phyloP scores from a whole-genome alignment of 2,797 vertebrate genomes.

The Oryzias sinensis region DNA sequence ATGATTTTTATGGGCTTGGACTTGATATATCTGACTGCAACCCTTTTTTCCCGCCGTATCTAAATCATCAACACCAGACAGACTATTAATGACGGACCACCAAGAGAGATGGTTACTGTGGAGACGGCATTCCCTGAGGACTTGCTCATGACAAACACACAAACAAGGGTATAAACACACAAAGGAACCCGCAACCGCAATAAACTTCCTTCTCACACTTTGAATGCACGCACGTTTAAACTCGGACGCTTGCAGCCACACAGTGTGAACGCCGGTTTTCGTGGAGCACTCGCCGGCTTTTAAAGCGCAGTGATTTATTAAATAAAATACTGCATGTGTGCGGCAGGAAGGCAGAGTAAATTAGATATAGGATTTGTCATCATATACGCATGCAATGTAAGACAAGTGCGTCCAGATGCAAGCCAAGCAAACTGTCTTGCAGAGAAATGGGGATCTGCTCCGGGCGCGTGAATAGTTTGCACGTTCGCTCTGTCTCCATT shows the following conservation, averaged over 20 bases:
- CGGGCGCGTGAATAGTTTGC: slow-evolving; percentile 30
- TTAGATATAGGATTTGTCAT: slow-evolving; percentile 71
- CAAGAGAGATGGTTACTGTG: slow-evolving; percentile 70
- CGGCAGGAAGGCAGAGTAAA: slow-evolving; percentile 58
- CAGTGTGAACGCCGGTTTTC: slow-evolving; percentile 30
- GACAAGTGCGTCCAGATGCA: slow-evolving; percentile 62
- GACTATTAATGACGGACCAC: slow-evolving; percentile 71
- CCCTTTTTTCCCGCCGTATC: slow-evolving; percentile 30
- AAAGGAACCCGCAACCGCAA: slow-evolving; percentile 23
- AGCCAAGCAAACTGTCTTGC: slow-evolving; percentile 70
- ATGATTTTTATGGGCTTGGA: slow-evolving; percentile 58
- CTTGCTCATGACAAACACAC: slow-evolving; percentile 57
- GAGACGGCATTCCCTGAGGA: slow-evolving; percentile 66
- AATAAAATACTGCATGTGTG: slow-evolving; percentile 50
- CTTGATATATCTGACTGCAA: slow-evolving; percentile 52
- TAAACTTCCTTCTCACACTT: slow-evolving; percentile 14
- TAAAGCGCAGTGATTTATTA: slow-evolving; percentile 63
- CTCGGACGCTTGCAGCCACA: slow-evolving; percentile 4
- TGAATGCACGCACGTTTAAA: slow-evolving; percentile 10
- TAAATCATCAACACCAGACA: slow-evolving; percentile 70
- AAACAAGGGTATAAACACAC: slow-evolving; percentile 55
- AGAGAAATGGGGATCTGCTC: slow-evolving; percentile 65
- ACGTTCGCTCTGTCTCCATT: slow-evolving; percentile 5
- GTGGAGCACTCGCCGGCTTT: slow-evolving; percentile 51
- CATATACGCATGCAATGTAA: slow-evolving; percentile 53